Percentiles rank a stretch among this genome's conserved stretches.
Evolutionary conservation across 2,113 vertebrate genomes (phyloP).

Genomic region (Cinclus mexicanus): DNA sequence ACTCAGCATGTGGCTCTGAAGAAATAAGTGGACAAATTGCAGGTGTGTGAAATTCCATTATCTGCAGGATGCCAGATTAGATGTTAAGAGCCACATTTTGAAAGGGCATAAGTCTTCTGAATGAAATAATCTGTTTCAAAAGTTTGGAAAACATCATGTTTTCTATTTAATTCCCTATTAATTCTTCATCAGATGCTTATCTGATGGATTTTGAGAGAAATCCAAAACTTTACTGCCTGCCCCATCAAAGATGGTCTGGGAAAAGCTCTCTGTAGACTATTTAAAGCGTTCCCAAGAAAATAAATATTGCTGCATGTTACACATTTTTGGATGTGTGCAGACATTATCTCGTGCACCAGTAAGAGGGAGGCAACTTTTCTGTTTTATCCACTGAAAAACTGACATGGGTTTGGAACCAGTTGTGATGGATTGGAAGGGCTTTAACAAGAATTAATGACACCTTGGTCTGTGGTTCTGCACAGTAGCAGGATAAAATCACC

Average conservation of each 20-base stretch:
- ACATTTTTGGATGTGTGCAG: not conserved
- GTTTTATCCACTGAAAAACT: not conserved
- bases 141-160: not conserved
- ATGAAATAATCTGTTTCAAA: not conserved
- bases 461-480: not conserved
- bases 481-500: not conserved
- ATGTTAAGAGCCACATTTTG: not conserved
- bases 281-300: not conserved
- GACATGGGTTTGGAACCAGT: not conserved
- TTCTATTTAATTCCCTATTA: not conserved
- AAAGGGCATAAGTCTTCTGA: not conserved
- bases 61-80: not conserved
- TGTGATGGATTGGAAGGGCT: not conserved
- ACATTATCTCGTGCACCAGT: rapidly evolving
- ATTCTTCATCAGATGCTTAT: not conserved
- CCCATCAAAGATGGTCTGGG: not conserved
- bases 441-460: not conserved
- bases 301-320: rapidly evolving
- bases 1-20: not conserved
- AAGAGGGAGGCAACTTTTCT: not conserved
- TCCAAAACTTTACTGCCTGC: not conserved
- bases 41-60: not conserved
- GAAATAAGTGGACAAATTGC: not conserved
- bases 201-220: not conserved
- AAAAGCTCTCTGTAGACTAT: not conserved